phyloP scores from a whole-genome alignment of 2,888 invertebrate genomes.

The Amaurobius ferox region DNA sequence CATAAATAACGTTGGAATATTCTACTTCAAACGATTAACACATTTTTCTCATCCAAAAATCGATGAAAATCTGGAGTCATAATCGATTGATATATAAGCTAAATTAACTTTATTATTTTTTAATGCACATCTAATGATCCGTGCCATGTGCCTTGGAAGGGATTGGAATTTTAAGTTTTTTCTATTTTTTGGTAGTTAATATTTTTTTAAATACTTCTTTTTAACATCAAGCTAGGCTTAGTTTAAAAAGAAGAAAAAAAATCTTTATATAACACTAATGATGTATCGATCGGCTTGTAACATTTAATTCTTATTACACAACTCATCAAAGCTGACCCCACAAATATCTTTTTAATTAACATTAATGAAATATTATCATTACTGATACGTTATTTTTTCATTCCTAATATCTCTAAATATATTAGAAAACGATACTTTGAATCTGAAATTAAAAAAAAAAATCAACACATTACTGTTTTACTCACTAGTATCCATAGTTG shows the following conservation, averaged over 20 bases:
- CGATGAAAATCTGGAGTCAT: conserved; percentile 60
- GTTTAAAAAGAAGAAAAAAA: conserved; percentile 51
- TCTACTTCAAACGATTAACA: conserved; percentile 48
- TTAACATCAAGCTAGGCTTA: conserved; percentile 36
- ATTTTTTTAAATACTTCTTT: conserved; percentile 49
- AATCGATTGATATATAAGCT: conserved; percentile 70
- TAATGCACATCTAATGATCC: conserved; percentile 66
- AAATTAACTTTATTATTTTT: conserved; percentile 71
- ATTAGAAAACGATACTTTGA: not conserved
- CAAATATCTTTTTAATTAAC: conserved; percentile 67
- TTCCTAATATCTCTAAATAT: not conserved
- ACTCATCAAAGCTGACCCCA: conserved; percentile 65
- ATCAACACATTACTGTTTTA: too few relatives aligned
- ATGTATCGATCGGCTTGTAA: conserved; percentile 60
- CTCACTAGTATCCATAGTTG: too few relatives aligned
- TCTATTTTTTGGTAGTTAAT: conserved; percentile 7
- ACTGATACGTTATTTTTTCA: conserved; percentile 25
- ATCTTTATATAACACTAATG: conserved; percentile 61
- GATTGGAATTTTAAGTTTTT: conserved; percentile 39
- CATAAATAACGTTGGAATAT: conserved; percentile 42
- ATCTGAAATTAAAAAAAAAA: too few relatives aligned
- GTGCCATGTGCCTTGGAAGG: conserved; percentile 15
- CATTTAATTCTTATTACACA: conserved; percentile 64
- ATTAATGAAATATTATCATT: conserved; percentile 67
- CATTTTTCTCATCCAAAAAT: conserved; percentile 51